Evolutionary conservation across 1,140 invertebrate species (phyloP), one percentile per base, ranked within the genome.

Genomic region (Trichoplusia ni): DNA sequence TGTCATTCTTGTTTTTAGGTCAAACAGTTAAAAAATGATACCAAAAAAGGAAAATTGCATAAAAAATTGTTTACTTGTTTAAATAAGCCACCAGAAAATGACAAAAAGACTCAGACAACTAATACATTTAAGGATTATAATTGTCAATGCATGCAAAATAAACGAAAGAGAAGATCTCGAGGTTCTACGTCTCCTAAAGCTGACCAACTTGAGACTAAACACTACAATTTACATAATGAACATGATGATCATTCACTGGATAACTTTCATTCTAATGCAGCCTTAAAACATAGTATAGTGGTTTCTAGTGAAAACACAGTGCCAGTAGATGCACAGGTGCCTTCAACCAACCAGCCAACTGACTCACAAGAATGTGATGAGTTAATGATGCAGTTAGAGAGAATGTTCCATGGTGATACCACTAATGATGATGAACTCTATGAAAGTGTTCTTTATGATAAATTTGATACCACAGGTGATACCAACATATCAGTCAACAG

Each of bases 401-500:
- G 85, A 70, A 51, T 90, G 11, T 90, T 90, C 74, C 73, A 86
- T 68, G 75, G 72, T 31, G 81, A 84, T 54, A 49, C 67, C 16
- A 82, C 85, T 79, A 86, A 89, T 79, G 87, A 89, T 62, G 82
- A 88, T 77, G 86, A 90, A 69, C 71, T 90, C 68, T 90, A 87
- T 82, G 86, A 90, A 66, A 64, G 73, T 31, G 64, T 75, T 4
- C 37, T 86, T 2, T 82, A 71, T 70, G 71, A 77, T 61, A 51
- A 53, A 29, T 35, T 71, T 19, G 74, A 79, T 62, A 63, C 40
- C n/a, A n/a, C n/a, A n/a, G n/a, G n/a, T n/a, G n/a, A 38, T 61
- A 18, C 59, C 56, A 46, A 67, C 79, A 19, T 64, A 71, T 18
- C 46, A 54, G 9, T 33, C 64, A 64, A 54, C 5, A 56, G 11